A percentile compares a stretch with the other conserved stretches of the same genome.
phyloP scores from a whole-genome alignment of 2,113 vertebrate genomes.

The Nanger granti region DNA sequence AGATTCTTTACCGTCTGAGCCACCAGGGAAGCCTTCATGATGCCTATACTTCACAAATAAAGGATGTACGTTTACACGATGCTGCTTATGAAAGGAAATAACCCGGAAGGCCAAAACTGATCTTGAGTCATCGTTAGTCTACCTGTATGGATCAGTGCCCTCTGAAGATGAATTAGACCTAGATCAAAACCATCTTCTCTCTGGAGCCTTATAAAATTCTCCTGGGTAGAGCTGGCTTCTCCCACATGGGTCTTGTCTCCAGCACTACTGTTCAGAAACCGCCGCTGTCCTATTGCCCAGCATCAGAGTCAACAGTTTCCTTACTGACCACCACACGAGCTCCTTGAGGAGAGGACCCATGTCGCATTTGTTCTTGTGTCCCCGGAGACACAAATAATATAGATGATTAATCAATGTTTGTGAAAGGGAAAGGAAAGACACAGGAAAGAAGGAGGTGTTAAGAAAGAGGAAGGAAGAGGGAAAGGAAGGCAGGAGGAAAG shows the following conservation, averaged over 20 bases:
- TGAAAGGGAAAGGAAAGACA: not conserved
- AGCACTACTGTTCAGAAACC: not conserved
- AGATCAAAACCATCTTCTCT: not conserved
- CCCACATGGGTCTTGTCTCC: not conserved
- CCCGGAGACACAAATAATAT: not conserved
- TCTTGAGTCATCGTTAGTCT: not conserved
- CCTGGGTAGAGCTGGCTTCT: not conserved
- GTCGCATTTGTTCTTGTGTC: not conserved
- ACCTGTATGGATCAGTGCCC: not conserved
- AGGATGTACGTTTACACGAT: not conserved
- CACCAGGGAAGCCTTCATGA: not conserved
- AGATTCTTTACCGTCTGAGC: not conserved
- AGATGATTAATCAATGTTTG: not conserved
- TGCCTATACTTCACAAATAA: not conserved
- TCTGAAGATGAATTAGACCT: not conserved
- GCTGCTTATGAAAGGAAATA: not conserved
- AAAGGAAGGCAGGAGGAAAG: not conserved
- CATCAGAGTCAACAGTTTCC: not conserved
- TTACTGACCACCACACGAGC: not conserved
- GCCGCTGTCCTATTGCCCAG: not conserved
- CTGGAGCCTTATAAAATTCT: not conserved
- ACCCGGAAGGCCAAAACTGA: not conserved
- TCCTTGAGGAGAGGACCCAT: not conserved
- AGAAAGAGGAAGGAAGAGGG: not conserved
- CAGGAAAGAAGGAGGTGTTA: not conserved